Conservation (phyloP, 37 sponge, comb jelly and placozoan species). For the Dysidea cf. avara region DNA sequence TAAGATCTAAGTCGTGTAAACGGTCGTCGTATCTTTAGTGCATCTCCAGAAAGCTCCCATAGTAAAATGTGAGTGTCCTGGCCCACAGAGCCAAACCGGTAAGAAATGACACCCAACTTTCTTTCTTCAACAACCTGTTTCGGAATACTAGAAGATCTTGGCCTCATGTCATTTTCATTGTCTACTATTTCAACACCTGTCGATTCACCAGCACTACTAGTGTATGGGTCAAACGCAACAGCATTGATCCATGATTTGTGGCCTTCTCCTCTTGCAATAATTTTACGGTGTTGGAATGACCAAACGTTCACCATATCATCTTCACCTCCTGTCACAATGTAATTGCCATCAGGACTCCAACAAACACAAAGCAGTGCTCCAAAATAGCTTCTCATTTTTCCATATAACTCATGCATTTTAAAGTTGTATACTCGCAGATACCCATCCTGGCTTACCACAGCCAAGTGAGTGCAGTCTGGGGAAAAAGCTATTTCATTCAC, state of each 20-base stretch:
- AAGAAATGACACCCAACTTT: constrained; percentile 18
- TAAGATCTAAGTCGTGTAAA: constrained; percentile 29
- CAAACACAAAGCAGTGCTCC: constrained; percentile 92
- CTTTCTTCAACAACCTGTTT: background rate
- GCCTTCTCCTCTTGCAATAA: constrained; percentile 83
- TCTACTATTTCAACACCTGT: background rate
- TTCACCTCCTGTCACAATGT: constrained; percentile 91
- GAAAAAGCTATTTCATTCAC: constrained; percentile 86
- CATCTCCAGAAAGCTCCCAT: constrained; percentile 90
- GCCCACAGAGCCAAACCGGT: constrained; percentile 91
- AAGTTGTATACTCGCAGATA: constrained; percentile 85
- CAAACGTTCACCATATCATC: constrained; percentile 94
- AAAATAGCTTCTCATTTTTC: constrained; percentile 92
- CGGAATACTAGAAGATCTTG: constrained; percentile 1
- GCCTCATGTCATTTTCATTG: background rate
- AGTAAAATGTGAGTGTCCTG: constrained; percentile 87
- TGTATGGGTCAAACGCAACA: constrained; percentile 90
- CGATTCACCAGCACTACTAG: background rate
- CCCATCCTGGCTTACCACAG: constrained; percentile 90
- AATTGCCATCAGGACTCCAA: constrained; percentile 97
- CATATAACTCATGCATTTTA: constrained; percentile 61
- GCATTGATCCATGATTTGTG: constrained; percentile 90
- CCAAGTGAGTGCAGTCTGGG: constrained; percentile 85
- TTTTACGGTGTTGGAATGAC: constrained; percentile 72
- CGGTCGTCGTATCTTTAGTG: constrained; percentile 40